These are phyloP conservation scores for Eleginops maclovinus DNA, from an alignment of 2,113 vertebrate genomes.

Conservation along the genomic window DNA sequence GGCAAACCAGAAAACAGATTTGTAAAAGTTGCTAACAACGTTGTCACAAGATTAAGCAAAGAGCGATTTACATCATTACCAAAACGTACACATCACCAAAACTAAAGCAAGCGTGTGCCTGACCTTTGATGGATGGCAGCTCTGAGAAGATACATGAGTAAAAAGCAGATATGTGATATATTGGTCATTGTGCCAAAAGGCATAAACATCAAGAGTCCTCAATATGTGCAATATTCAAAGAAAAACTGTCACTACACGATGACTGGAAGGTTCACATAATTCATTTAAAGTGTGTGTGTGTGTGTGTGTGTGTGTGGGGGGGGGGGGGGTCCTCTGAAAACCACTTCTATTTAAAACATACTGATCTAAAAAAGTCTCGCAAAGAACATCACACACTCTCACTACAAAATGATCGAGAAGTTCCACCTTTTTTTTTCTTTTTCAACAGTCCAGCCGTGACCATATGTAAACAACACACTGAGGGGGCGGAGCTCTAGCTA, in stretches of 20 bases:
- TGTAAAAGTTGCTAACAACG: conserved; percentile 50
- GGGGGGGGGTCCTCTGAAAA: conserved; percentile 6
- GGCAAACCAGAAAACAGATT: conserved; percentile 34
- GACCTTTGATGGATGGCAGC: conserved; percentile 27
- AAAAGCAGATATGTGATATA: conserved; percentile 58
- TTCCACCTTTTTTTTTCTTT: conserved; percentile 3
- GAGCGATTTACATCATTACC: conserved; percentile 70
- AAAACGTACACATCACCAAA: conserved; percentile 68
- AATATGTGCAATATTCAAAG: conserved; percentile 49
- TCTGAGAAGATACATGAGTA: conserved; percentile 54
- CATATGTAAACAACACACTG: conserved; percentile 84
- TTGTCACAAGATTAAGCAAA: conserved; percentile 62
- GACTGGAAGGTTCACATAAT: conserved; percentile 33
- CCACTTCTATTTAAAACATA: conserved; percentile 44
- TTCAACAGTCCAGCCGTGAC: conserved; percentile 70
- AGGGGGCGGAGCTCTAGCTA: conserved; percentile 68
- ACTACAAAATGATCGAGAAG: conserved; percentile 67
- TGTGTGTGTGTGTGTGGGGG: no score
- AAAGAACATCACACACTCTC: conserved; percentile 54
- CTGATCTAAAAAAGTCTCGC: conserved; percentile 41
- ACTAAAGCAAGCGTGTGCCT: conserved; percentile 73
- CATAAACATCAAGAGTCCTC: conserved; percentile 46
- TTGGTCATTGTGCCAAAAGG: conserved; percentile 44
- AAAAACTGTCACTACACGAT: conserved; percentile 46
- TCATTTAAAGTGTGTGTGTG: conserved; percentile 1